These are phyloP conservation scores for Corythoichthys intestinalis DNA, from an alignment of 2,113 vertebrate genomes.

Conservation along the genomic window DNA sequence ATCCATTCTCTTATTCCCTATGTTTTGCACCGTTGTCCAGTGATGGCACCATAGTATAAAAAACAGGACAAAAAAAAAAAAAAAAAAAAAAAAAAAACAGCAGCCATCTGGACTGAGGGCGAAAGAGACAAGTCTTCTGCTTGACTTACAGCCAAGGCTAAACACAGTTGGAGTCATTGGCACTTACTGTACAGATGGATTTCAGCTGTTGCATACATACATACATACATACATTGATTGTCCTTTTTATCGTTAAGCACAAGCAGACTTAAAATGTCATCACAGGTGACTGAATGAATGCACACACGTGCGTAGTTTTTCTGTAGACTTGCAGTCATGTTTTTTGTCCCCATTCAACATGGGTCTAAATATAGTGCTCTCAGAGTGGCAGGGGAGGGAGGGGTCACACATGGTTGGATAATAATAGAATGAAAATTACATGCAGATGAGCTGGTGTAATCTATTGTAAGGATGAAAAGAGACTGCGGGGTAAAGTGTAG, in stretches of 20 bases:
- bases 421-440: conserved; percentile 57
- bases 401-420: conserved; percentile 50
- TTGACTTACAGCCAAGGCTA: conserved; percentile 36
- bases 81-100: conserved; percentile 7
- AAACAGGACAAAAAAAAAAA: conserved; percentile 20
- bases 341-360: conserved; percentile 7
- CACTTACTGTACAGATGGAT: conserved; percentile 25
- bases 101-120: conserved; percentile 50
- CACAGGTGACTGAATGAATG: neutral
- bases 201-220: conserved; percentile 40
- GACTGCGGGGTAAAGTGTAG: conserved; percentile 19
- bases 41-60: conserved; percentile 19
- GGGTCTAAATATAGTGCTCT: conserved; percentile 54
- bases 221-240: conserved; percentile 9
- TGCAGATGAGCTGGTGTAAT: conserved; percentile 41
- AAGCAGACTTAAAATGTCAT: neutral
- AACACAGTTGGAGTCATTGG: conserved; percentile 14
- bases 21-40: conserved; percentile 3
- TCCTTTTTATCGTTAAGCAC: neutral
- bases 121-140: conserved; percentile 24
- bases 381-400: conserved; percentile 22
- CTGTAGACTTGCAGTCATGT: conserved; percentile 2
- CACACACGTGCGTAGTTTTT: neutral
- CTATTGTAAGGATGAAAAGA: conserved; percentile 28
- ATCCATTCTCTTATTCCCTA: conserved; percentile 28